Conservation (phyloP, 2,888 invertebrate genomes). For the Piscicola geometra region DNA sequence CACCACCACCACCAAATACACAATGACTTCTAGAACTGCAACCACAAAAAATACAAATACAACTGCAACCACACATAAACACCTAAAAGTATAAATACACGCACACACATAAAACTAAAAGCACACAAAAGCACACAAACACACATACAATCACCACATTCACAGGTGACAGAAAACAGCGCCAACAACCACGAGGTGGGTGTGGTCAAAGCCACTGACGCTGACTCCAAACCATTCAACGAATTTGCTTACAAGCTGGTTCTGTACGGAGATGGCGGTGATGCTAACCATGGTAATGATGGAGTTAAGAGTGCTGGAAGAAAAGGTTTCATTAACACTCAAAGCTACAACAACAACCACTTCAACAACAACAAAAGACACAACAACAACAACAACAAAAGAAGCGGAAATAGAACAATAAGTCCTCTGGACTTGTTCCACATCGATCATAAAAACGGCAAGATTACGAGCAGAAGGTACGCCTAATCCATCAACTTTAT, state of each 20-base stretch:
- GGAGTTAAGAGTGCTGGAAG: background rate
- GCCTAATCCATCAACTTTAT: background rate
- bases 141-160: too few species aligned
- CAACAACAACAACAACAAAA: background rate
- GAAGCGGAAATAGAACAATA: too few species aligned
- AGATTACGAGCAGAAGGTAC: constrained; percentile 31
- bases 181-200: constrained; percentile 48
- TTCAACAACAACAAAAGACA: background rate
- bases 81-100: background rate
- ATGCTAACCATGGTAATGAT: background rate
- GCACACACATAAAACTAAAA: background rate
- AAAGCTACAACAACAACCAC: background rate
- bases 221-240: constrained; percentile 39
- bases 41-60: background rate
- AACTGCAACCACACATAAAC: background rate
- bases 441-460: constrained; percentile 33
- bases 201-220: constrained; percentile 38
- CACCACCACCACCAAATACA: constrained; percentile 37
- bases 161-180: background rate
- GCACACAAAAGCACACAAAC: background rate
- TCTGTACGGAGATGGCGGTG: background rate
- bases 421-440: background rate
- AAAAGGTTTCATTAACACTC: background rate
- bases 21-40: background rate
- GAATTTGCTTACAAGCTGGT: constrained; percentile 36